Base-by-base conservation (phyloP, 2,113 vertebrate species). In the Neodon shergylaensis region DNA sequence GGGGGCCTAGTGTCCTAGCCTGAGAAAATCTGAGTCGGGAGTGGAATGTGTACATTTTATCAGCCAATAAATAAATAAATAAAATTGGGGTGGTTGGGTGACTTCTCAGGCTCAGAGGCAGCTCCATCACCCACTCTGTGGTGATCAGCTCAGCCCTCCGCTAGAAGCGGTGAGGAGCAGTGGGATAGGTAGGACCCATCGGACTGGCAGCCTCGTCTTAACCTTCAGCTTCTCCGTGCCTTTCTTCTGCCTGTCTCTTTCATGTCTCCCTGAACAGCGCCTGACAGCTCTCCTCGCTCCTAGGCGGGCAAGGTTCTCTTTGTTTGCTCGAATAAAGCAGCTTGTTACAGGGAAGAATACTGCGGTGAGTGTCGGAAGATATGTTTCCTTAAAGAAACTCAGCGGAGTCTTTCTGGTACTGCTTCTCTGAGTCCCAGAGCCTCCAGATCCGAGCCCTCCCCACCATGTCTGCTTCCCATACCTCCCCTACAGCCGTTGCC, bases 321-420 rank as follows among this genome's bases (percentile, higher is more conserved):
- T 98, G 96, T 97, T 94, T 96, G 93, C 78, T 63, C 76, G 89
- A 95, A 97, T 95, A 95, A 96, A 97, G 95, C 76, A 85, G 87
- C 95, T 95, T 96, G 94, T 95, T 96, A 77, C 74, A 0, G 52
- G 89, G 88, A 90, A 96, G 93, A 92, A 96, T 7, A 94, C 90
- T 90, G 91, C 44, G 58, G 94, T 63, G 91, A 90, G 95, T 78
- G 96, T 95, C 94, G 28, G 54, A 72, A 92, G 92, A 85, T 31
- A 86, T n/a, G 93, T 73, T 66, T 91, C 93, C 96, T 94, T 78
- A 88, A 92, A 96, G 94, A 96, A 94, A 90, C 49, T 52, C 84
- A 88, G 63, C 44, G 74, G 72, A 89, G 65, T 61, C 95, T 92
- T 95, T 91, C 96, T 88, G 68, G 89, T 36, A 74, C 73, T 54